phyloP scores from a whole-genome alignment of 2,888 invertebrate genomes.

The Aricia artaxerxes region DNA sequence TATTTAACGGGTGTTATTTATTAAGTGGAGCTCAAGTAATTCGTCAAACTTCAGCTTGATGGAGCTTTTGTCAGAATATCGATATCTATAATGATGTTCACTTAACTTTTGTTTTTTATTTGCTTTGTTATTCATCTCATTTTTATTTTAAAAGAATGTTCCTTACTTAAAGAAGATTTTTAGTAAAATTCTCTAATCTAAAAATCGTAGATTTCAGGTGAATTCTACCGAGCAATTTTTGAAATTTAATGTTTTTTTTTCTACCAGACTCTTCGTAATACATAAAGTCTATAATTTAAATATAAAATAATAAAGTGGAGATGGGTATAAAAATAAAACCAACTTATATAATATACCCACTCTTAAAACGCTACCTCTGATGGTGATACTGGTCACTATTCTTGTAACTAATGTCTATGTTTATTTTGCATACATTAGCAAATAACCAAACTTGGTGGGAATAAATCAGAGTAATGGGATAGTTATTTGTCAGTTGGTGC shows the following conservation, averaged over 20 bases:
- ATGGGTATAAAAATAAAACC: no score
- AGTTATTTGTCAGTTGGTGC: slow-evolving; percentile 41
- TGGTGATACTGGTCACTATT: background rate
- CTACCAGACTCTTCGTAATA: no score
- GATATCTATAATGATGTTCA: slow-evolving; percentile 7
- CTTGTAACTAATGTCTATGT: background rate
- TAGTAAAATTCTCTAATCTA: no score
- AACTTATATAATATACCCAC: no score
- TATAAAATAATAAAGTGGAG: no score
- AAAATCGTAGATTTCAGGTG: no score
- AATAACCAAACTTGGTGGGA: slow-evolving; percentile 14
- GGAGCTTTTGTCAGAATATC: slow-evolving; percentile 24
- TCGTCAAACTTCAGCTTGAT: slow-evolving; percentile 17
- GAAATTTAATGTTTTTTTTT: no score
- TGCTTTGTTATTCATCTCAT: background rate
- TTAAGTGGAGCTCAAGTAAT: background rate
- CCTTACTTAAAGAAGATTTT: no score
- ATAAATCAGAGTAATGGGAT: slow-evolving; percentile 42
- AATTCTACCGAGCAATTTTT: no score
- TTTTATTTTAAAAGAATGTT: background rate
- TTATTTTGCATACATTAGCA: slow-evolving; percentile 13
- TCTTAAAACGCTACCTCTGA: background rate
- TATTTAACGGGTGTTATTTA: background rate
- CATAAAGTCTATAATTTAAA: no score
- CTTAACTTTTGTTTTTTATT: background rate